Evolutionary conservation across 2,113 vertebrate genomes (phyloP), one percentile per base, ranked within the genome.

Genomic region (Echinops telfairi): DNA sequence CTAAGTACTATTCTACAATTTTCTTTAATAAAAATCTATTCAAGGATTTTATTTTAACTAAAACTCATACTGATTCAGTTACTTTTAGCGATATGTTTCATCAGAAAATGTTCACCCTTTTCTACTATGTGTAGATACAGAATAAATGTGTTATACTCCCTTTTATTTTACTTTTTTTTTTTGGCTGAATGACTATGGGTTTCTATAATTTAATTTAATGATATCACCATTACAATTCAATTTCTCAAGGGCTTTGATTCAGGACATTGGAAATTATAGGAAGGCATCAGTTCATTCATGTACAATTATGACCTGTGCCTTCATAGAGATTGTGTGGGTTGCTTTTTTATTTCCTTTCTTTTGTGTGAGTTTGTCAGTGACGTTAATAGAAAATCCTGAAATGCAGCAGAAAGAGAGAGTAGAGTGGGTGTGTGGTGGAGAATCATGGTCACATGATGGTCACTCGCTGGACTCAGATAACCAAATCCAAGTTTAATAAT

Each of bases 321-420:
- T 94, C 83, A 66, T 36, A 77, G 43, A 94, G 76, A 86, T 81
- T 71, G 2, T 89, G 3, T 31, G 1, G 16, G 19, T 83, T 20
- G 68, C 36, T 92, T 73, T 76, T 53, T 47, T 43, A 43, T 40
- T 75, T 85, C 5, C 57, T 95, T 70, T 73, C 15, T 88, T 95
- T 88, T 92, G 29, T 79, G 3, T 81, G 81, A 5, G 3, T 58
- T 96, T 89, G 90, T 57, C 71, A 79, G 60, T 94, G 78, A 38
- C 84, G 23, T 60, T 94, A 96, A 96, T 88, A 86, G 83, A 77
- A 96, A 95, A 86, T 93, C 90, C 81, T 95, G 89, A 97, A 95
- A 94, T 88, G 68, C 5, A 86, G 73, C 89, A 95, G 78, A 94
- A 31, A 94, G 43, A 94, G 17, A 77, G 25, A 73, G 29, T 60